Percentiles rank a stretch among this genome's conserved stretches.
phyloP scores from a whole-genome alignment of 2,113 vertebrate genomes.

The Nanorana parkeri region DNA sequence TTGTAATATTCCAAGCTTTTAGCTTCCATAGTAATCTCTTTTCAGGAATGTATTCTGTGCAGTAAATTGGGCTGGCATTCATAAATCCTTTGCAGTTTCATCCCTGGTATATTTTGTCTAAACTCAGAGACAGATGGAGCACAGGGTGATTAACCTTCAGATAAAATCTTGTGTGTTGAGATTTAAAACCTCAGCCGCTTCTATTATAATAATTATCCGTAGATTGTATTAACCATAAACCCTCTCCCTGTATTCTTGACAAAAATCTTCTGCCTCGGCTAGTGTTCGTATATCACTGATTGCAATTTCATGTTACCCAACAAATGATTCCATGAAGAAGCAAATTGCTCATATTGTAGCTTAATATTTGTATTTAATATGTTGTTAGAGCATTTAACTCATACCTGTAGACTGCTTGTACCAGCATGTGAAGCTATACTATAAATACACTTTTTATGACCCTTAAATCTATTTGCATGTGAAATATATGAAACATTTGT shows the following conservation, averaged over 20 bases:
- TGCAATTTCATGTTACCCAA: not conserved
- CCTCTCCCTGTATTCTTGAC: not conserved
- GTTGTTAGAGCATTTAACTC: constrained; percentile 18
- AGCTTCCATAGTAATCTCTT: constrained; percentile 42
- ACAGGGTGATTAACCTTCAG: constrained; percentile 47
- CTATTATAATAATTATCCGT: constrained; percentile 42
- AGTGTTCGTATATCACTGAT: not conserved
- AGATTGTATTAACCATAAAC: constrained; percentile 39
- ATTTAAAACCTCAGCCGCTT: constrained; percentile 44
- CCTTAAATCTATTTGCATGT: not conserved
- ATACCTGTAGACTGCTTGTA: not conserved
- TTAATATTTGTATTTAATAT: not conserved
- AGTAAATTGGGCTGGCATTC: constrained; percentile 35
- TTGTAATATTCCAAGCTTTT: constrained; percentile 1
- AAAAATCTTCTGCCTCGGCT: constrained; percentile 5
- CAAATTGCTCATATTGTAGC: not conserved
- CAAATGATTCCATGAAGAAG: not conserved
- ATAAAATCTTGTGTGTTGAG: constrained; percentile 42
- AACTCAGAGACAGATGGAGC: constrained; percentile 44
- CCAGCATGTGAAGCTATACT: not conserved
- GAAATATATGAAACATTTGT: not conserved
- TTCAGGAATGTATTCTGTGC: constrained; percentile 34
- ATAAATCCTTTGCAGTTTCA: constrained; percentile 48
- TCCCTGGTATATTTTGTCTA: constrained; percentile 40
- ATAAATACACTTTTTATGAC: not conserved